Percentiles rank a stretch among this genome's conserved stretches.
Evolutionary conservation across 2,113 vertebrate genomes (phyloP).

Genomic region (Glareola pratincola): DNA sequence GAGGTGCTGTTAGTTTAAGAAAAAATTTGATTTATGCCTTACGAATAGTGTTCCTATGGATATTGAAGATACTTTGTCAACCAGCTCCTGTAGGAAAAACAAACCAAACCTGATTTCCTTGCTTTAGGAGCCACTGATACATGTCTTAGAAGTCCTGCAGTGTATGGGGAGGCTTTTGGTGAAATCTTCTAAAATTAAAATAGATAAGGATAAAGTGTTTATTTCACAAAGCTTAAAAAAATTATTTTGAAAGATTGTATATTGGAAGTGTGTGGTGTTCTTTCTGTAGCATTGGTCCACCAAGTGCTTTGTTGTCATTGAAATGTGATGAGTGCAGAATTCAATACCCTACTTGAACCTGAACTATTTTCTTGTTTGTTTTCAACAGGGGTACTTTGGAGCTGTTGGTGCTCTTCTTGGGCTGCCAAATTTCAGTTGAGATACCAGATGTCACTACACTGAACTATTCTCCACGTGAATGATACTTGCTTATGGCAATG

Average conservation of each 20-base stretch:
- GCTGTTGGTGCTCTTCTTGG: constrained; percentile 84
- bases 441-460: constrained; percentile 26
- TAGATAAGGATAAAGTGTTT: not conserved
- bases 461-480: constrained; percentile 33
- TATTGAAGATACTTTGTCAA: not conserved
- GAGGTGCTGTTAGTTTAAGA: not conserved
- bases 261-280: not conserved
- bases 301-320: not conserved
- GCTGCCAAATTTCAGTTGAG: constrained; percentile 82
- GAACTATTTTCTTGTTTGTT: not conserved
- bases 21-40: not conserved
- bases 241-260: not conserved
- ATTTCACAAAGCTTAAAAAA: not conserved
- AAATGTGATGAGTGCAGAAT: not conserved
- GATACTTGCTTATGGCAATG: constrained; percentile 20
- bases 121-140: not conserved
- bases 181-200: not conserved
- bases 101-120: not conserved
- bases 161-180: not conserved
- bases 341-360: not conserved
- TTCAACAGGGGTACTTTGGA: constrained; percentile 81
- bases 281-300: not conserved
- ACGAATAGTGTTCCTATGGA: not conserved
- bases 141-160: not conserved
- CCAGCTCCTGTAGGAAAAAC: not conserved